Conservation (phyloP, 2,113 vertebrate species). For the Odocoileus virginianus region DNA sequence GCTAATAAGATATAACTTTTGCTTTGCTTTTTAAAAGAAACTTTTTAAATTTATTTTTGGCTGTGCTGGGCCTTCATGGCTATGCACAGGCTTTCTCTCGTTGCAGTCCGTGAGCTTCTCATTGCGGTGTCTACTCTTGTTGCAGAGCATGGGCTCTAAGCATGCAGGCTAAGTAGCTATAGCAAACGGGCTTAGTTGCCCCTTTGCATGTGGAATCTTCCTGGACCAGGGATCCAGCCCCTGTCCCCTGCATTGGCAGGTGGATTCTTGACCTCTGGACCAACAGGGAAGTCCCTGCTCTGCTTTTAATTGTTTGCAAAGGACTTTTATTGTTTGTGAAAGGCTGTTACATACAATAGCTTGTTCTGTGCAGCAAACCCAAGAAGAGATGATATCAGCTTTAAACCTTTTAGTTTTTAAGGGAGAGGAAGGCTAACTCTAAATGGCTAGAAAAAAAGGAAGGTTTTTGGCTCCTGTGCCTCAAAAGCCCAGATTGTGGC, state of each 20-base stretch:
- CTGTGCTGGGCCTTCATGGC: not conserved
- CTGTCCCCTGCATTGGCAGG: not conserved
- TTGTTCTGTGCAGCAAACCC: constrained; percentile 40
- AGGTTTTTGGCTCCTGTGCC: constrained; percentile 15
- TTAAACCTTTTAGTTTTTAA: constrained; percentile 55
- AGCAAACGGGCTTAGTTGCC: not conserved
- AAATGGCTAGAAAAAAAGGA: not conserved
- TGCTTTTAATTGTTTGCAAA: constrained; percentile 44
- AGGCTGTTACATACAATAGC: constrained; percentile 27
- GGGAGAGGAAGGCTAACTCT: constrained; percentile 34
- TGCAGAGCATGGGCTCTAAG: not conserved
- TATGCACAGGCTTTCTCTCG: not conserved
- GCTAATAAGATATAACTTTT: constrained; percentile 30
- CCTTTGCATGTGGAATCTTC: not conserved
- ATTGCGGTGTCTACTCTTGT: not conserved
- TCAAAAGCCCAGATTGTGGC: constrained; percentile 1
- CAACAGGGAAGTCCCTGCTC: not conserved
- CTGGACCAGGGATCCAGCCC: not conserved
- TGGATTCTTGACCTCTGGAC: not conserved
- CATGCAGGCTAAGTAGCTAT: not conserved
- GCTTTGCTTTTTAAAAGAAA: not conserved
- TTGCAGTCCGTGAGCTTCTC: not conserved
- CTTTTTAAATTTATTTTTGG: not conserved
- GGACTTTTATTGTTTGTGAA: constrained; percentile 34
- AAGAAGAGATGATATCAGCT: constrained; percentile 57